Evolutionary conservation across 2,888 invertebrate species (phyloP).

Genomic region (Bursaphelenchus okinawaensis): DNA sequence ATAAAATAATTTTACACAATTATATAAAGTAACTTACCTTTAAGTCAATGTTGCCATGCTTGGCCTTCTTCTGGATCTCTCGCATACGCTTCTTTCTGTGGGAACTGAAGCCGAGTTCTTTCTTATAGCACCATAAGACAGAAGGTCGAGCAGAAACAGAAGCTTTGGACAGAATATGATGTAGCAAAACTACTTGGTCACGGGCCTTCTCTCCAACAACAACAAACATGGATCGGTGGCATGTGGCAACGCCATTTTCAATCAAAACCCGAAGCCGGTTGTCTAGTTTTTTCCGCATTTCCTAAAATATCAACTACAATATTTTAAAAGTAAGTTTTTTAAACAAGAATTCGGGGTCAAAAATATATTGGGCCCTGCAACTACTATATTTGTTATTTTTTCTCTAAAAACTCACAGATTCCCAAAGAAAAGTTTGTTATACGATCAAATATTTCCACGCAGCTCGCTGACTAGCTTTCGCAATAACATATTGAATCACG

Average conservation of each 20-base stretch:
- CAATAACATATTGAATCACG: not conserved
- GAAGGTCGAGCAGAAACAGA: conserved; percentile 84
- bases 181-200: conserved; percentile 92
- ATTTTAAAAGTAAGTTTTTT: too few relatives aligned
- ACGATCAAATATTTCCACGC: not conserved
- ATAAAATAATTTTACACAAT: not conserved
- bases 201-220: conserved; percentile 89
- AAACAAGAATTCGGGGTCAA: too few relatives aligned
- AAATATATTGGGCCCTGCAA: too few relatives aligned
- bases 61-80: conserved; percentile 73
- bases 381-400: too few relatives aligned
- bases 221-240: conserved; percentile 87
- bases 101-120: conserved; percentile 81
- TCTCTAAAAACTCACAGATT: too few relatives aligned
- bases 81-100: conserved; percentile 89
- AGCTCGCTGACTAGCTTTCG: not conserved
- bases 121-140: conserved; percentile 96
- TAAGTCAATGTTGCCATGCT: conserved; percentile 17
- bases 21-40: conserved; percentile 6
- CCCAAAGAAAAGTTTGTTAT: not conserved
- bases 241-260: conserved; percentile 86
- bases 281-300: conserved; percentile 71
- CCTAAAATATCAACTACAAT: too few relatives aligned
- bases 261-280: conserved; percentile 88
- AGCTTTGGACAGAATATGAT: conserved; percentile 93